Evolutionary conservation across 2,888 invertebrate species (phyloP).

Genomic region (Choristoneura rosaceana): DNA sequence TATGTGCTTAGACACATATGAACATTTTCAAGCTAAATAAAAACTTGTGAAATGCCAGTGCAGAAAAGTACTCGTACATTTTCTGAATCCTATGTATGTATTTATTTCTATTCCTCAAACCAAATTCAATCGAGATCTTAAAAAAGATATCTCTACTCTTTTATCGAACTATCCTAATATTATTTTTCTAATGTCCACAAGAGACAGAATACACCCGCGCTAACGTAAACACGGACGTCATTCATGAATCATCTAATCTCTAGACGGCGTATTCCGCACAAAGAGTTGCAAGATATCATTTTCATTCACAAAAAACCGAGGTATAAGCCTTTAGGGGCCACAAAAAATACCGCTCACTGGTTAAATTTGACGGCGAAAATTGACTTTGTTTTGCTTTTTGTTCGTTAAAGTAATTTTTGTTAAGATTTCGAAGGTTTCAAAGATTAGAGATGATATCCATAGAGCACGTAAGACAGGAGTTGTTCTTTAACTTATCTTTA

Average conservation of each 20-base stretch:
- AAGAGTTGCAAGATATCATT: slow-evolving; percentile 56
- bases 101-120: too few relatives aligned
- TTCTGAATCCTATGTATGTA: too few relatives aligned
- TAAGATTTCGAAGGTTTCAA: background rate
- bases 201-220: slow-evolving; percentile 20
- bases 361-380: slow-evolving; percentile 33
- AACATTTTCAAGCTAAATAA: too few relatives aligned
- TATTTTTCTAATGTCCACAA: background rate
- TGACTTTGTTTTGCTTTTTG: slow-evolving; percentile 12
- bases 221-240: slow-evolving; percentile 35
- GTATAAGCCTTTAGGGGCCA: slow-evolving; percentile 56
- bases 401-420: slow-evolving; percentile 6
- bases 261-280: slow-evolving; percentile 56
- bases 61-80: too few relatives aligned
- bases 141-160: background rate
- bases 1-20: too few relatives aligned
- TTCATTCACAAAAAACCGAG: slow-evolving; percentile 63
- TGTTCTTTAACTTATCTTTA: too few relatives aligned
- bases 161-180: background rate
- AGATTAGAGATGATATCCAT: background rate
- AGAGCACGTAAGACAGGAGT: too few relatives aligned
- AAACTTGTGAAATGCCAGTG: too few relatives aligned
- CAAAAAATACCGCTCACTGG: slow-evolving; percentile 50
- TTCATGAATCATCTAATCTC: slow-evolving; percentile 69
- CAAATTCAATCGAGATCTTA: too few relatives aligned